Base-by-base conservation (phyloP, 2,888 invertebrate species). In the Rotaria sp. region DNA sequence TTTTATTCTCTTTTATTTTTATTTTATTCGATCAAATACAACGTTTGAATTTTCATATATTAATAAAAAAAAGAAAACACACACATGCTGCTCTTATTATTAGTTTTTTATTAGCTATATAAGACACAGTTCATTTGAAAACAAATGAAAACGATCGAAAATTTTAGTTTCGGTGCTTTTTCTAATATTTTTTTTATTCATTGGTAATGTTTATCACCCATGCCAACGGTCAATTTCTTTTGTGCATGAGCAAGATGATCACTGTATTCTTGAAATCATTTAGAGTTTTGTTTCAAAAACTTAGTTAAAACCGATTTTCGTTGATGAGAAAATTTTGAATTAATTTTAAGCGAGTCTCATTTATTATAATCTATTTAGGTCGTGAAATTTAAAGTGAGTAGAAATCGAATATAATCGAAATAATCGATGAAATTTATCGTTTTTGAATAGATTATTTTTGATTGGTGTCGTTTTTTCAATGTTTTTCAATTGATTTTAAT, bases 191-290 rank as follows among this genome's bases (percentile, higher is more conserved):
- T 18, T n/a, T 67, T 24, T 67, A 5, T 35, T 67, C 11, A 67
- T 67, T 67, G 35, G 38, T 38, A 38, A 35, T 67, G 21, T 38
- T 67, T 67, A 21, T 67, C 35, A 35, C 35, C 80, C 26, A 45
- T 10, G n/a, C 80, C 80, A 80, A 45, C n/a, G 15, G 80, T 80
- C 11, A 26, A 85, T 85, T 86, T 86, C 84, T 86, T 86, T n/a
- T 80, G 75, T 35, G 80, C 75, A 84, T 59, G 85, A 35, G 80
- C 84, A 91, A 96, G 92, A 91, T 94, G 94, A 89, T 96, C 97
- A 87, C 96, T 96, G 92, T 94, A 96, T 91, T 96, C 96, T 90
- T 97, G 96, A 92, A 97, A 98, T 50, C n/a, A n/a, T n/a, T n/a
- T n/a, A n/a, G n/a, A n/a, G n/a, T n/a, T n/a, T n/a, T n/a, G n/a